Conservation (phyloP, 2,888 invertebrate species). For the Panzeria rudis region DNA sequence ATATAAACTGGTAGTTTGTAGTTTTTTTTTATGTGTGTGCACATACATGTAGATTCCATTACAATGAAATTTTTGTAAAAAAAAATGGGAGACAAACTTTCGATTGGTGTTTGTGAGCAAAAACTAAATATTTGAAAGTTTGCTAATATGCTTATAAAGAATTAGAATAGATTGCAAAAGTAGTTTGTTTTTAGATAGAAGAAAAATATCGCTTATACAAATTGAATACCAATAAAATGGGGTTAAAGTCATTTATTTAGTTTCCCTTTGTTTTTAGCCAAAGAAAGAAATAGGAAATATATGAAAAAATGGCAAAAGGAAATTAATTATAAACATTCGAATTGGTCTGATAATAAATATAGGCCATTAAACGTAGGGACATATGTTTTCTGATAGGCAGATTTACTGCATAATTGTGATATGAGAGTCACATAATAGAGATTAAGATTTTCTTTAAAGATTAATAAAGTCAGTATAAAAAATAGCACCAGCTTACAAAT, state of each 20-base stretch:
- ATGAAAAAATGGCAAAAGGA: neutral
- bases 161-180: slow-evolving; percentile 28
- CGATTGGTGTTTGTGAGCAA: neutral
- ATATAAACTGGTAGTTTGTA: slow-evolving; percentile 20
- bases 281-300: neutral
- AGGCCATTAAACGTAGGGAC: neutral
- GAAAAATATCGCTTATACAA: slow-evolving; percentile 24
- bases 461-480: no score
- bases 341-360: neutral
- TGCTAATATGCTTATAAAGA: slow-evolving; percentile 40
- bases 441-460: no score
- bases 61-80: slow-evolving; percentile 8
- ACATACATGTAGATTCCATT: neutral
- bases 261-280: neutral
- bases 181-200: slow-evolving; percentile 8
- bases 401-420: no score
- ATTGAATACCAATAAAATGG: slow-evolving; percentile 16
- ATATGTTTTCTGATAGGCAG: no score
- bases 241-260: slow-evolving; percentile 16
- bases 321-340: neutral
- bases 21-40: neutral
- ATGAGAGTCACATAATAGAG: no score
- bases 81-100: slow-evolving; percentile 28
- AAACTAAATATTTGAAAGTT: slow-evolving; percentile 13
- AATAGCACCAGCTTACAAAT: no score